Percentiles rank a stretch among this genome's conserved stretches.
phyloP scores from a whole-genome alignment of 2,113 vertebrate genomes.

The Oreocharis arfaki region DNA sequence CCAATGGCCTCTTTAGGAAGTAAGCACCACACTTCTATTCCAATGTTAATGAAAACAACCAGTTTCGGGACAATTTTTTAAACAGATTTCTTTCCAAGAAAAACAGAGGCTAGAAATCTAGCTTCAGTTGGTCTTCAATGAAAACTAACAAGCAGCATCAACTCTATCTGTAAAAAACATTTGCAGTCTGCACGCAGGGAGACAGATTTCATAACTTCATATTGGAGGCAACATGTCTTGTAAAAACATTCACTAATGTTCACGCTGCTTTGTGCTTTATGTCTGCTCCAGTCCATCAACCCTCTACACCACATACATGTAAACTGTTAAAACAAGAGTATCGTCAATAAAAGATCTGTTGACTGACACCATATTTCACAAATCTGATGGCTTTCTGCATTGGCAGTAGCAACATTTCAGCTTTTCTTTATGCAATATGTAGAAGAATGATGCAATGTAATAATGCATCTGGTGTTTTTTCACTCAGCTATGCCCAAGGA shows the following conservation, averaged over 20 bases:
- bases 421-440: constrained; percentile 21
- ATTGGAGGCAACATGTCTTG: constrained; percentile 21
- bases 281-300: constrained; percentile 37
- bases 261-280: not conserved
- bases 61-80: not conserved
- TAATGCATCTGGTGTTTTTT: not conserved
- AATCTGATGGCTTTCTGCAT: constrained; percentile 32
- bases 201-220: constrained; percentile 43
- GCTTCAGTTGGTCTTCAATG: not conserved
- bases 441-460: not conserved
- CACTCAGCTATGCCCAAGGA: not conserved
- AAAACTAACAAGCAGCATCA: not conserved
- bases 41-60: not conserved
- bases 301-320: not conserved
- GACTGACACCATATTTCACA: constrained; percentile 58
- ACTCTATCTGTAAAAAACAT: not conserved
- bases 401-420: constrained; percentile 43
- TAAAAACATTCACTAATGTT: constrained; percentile 31
- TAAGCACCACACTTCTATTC: not conserved
- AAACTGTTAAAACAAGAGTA: constrained; percentile 56
- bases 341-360: constrained; percentile 24
- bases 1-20: not conserved
- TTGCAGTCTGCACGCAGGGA: not conserved
- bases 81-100: not conserved
- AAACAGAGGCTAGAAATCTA: not conserved